phyloP scores from a whole-genome alignment of 2,113 vertebrate species.

The Neomonachus schauinslandi region DNA sequence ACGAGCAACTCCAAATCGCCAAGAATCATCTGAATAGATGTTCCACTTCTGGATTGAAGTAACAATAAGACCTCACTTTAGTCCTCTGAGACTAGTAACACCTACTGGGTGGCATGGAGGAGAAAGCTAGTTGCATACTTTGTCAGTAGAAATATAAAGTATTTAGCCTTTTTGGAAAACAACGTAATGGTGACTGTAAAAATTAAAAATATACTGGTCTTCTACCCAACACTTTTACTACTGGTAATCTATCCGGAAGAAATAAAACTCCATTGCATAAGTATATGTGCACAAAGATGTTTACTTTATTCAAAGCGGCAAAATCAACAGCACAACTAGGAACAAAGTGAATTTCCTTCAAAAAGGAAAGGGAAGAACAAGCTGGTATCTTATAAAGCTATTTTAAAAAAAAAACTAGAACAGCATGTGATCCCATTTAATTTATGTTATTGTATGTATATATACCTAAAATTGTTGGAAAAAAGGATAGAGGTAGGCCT shows the following conservation, averaged over 20 bases:
- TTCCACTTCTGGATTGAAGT: background rate
- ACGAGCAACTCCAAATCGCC: background rate
- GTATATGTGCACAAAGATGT: background rate
- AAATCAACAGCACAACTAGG: background rate
- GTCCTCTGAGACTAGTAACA: background rate
- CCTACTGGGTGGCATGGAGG: background rate
- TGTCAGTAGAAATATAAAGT: background rate
- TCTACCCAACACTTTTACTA: background rate
- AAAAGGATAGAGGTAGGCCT: background rate
- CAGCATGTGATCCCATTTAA: background rate
- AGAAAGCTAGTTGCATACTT: background rate
- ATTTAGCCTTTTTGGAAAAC: background rate
- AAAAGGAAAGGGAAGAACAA: background rate
- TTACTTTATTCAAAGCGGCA: slow-evolving; percentile 32
- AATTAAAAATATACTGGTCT: background rate
- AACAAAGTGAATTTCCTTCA: background rate
- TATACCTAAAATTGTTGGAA: background rate
- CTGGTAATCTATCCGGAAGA: background rate
- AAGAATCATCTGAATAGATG: background rate
- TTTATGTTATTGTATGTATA: background rate
- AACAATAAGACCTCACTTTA: background rate
- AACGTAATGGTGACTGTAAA: background rate
- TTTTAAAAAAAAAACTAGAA: background rate
- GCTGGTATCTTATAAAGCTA: background rate
- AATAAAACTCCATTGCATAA: background rate